Conservation (phyloP, 2,797 vertebrate genomes). For the Octomys mimax region DNA sequence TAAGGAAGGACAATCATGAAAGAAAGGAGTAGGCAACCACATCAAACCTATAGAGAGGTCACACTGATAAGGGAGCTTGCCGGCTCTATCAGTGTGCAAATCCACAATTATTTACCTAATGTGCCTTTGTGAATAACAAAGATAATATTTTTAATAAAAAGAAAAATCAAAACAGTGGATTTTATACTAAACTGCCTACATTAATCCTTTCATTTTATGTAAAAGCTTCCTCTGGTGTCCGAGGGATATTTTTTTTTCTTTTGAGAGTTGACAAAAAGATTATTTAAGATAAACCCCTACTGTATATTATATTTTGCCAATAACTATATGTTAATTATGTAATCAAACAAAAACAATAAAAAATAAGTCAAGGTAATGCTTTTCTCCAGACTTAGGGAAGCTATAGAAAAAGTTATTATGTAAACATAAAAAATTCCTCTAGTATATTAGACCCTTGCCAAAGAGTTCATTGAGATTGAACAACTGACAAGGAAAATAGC, state of each 20-base stretch:
- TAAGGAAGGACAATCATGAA: background rate
- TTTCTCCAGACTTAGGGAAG: slow-evolving; percentile 9
- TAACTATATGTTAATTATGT: background rate
- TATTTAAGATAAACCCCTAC: slow-evolving; percentile 11
- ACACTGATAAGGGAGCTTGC: background rate
- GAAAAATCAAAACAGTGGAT: slow-evolving; percentile 44
- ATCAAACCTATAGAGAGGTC: background rate
- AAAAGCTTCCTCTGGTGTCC: slow-evolving; percentile 83
- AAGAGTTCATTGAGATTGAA: background rate
- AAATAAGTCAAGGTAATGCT: background rate
- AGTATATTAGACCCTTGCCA: background rate
- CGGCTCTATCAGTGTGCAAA: background rate
- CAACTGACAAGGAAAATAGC: background rate
- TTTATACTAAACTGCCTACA: background rate
- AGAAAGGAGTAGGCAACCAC: background rate
- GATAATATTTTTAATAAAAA: slow-evolving; percentile 21
- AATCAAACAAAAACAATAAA: slow-evolving; percentile 21
- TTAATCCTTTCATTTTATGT: slow-evolving; percentile 75
- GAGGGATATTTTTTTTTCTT: slow-evolving; percentile 64
- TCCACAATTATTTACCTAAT: slow-evolving; percentile 2
- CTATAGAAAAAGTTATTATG: background rate
- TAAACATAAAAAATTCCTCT: background rate
- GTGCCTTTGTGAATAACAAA: slow-evolving; percentile 41
- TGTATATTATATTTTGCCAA: background rate
- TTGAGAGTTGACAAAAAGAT: slow-evolving; percentile 39